These are phyloP conservation scores for Sarcophaga variegata DNA, from an alignment of 2,888 invertebrate species.

Conservation along the genomic window DNA sequence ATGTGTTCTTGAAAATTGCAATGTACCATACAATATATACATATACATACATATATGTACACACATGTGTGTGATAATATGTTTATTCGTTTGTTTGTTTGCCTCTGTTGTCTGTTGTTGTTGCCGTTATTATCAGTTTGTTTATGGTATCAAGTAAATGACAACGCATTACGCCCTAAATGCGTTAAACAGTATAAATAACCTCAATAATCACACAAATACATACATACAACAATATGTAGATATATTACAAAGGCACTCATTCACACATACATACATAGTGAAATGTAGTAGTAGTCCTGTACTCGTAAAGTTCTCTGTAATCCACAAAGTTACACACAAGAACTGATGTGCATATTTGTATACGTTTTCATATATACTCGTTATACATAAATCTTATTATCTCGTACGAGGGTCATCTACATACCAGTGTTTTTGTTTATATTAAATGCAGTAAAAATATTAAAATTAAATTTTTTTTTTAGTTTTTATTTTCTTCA, in stretches of 20 bases:
- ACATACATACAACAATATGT: no score
- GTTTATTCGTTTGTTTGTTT: not conserved
- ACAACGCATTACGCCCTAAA: constrained; percentile 46
- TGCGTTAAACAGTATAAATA: constrained; percentile 45
- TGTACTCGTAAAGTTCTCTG: not conserved
- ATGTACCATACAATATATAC: not conserved
- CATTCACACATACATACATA: not conserved
- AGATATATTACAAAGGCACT: not conserved
- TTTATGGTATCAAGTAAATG: constrained; percentile 36
- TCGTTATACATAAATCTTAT: not conserved
- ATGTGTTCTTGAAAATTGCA: no score
- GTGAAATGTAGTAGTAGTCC: not conserved
- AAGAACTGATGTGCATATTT: not conserved
- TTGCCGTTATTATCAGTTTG: constrained; percentile 1
- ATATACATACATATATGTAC: no score
- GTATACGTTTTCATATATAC: constrained; percentile 48
- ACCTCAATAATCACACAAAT: constrained; percentile 47
- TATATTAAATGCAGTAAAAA: no score
- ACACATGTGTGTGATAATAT: not conserved
- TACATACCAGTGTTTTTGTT: not conserved
- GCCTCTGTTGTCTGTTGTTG: no score
- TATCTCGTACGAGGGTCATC: not conserved
- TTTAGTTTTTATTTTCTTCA: no score
- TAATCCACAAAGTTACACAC: not conserved
- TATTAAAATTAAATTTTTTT: no score